phyloP scores from a whole-genome alignment of 2,113 vertebrate species.

The Pseudonaja textilis region DNA sequence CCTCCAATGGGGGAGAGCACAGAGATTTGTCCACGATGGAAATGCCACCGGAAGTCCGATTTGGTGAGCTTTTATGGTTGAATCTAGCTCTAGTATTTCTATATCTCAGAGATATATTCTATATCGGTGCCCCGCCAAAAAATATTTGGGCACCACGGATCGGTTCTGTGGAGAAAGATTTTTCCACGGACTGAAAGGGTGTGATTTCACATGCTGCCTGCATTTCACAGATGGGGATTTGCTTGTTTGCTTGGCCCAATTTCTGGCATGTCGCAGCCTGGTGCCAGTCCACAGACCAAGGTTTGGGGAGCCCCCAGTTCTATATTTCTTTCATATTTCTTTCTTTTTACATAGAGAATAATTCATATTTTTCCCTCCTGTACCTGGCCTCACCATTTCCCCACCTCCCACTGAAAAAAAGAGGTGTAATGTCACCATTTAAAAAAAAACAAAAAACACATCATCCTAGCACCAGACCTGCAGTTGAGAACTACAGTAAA shows the following conservation, averaged over 20 bases:
- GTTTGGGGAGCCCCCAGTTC: neutral
- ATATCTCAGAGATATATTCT: neutral
- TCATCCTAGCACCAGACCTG: neutral
- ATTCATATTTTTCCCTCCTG: neutral
- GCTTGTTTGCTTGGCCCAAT: neutral
- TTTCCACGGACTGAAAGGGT: neutral
- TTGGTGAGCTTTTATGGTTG: neutral
- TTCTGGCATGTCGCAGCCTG: neutral
- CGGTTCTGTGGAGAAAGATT: neutral
- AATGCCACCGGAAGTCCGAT: too few species aligned
- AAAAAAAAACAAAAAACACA: neutral
- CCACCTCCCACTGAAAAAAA: neutral
- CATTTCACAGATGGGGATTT: neutral
- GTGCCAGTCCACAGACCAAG: too few species aligned
- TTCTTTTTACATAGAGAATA: neutral
- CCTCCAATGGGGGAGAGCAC: too few species aligned
- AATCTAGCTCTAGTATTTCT: neutral
- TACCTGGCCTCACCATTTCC: neutral
- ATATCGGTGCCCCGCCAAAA: too few species aligned
- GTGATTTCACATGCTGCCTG: neutral
- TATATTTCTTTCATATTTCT: neutral
- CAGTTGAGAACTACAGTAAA: neutral
- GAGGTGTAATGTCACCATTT: neutral
- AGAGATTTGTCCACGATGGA: too few species aligned
- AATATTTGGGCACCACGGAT: too few species aligned